Evolutionary conservation across 1,140 invertebrate species (phyloP).

Genomic region (Zaprionus taronus): DNA sequence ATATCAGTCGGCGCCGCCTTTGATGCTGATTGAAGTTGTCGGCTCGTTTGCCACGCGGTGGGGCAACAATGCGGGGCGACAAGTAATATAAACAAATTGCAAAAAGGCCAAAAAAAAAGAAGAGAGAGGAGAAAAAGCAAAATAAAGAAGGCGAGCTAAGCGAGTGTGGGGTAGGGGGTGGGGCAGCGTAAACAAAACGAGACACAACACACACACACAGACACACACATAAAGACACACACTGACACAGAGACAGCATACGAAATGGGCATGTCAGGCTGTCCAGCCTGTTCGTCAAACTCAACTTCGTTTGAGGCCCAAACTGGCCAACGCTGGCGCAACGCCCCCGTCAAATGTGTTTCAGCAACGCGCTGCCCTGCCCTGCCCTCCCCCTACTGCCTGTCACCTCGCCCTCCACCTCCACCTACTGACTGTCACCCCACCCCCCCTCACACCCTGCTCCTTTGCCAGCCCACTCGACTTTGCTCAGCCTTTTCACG

Average conservation of each 20-base stretch:
- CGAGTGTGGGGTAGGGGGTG: conserved; percentile 16
- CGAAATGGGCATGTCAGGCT: conserved; percentile 74
- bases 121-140: conserved; percentile 41
- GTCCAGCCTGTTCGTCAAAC: conserved; percentile 42
- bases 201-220: conserved; percentile 10
- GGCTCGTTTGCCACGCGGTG: conserved; percentile 25
- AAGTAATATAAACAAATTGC: conserved; percentile 80
- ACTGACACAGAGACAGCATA: conserved; percentile 42
- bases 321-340: conserved; percentile 29
- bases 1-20: conserved; percentile 69
- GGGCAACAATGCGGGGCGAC: conserved; percentile 44
- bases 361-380: conserved; percentile 19
- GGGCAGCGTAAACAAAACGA: conserved; percentile 49
- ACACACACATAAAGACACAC: conserved; percentile 20
- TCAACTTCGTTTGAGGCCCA: conserved; percentile 36
- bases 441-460: neutral
- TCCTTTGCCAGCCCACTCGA: neutral
- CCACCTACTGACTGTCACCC: neutral
- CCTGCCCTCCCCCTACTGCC: neutral
- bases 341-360: conserved; percentile 21
- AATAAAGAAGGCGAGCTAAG: conserved; percentile 29
- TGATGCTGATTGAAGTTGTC: conserved; percentile 81
- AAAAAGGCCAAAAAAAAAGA: conserved; percentile 42
- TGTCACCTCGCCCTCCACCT: neutral
- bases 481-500: conserved; percentile 41